Base-by-base conservation (phyloP, 1,140 invertebrate genomes). In the Danaus melanippus region DNA sequence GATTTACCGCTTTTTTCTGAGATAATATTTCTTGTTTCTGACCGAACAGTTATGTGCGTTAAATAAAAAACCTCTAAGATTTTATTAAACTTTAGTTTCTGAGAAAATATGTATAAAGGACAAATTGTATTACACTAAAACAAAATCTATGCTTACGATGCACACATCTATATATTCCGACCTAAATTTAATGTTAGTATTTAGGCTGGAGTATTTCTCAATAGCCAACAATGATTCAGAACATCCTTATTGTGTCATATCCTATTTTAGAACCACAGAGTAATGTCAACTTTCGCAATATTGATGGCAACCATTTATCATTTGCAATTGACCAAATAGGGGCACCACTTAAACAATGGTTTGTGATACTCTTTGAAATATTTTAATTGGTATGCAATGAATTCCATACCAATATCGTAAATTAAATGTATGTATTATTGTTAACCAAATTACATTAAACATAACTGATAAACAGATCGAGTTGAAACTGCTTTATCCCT, bases 201-300 rank as follows among this genome's bases (percentile, higher is more conserved):
- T 63, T 51, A 65, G 62, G 58, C 59, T 45, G 21, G 51, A 50
- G 57, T 55, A 66, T 59, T 67, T 58, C 62, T 51, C 58, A 63
- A 66, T 64, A 50, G 51, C 54, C 58, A 58, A 59, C 58, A 54
- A 69, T 74, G 69, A 71, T 57, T 72, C 65, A 75, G 11, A 50
- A 62, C 61, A 60, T 66, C 65, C 62, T 67, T 76, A 81, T 69
- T 80, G 72, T 83, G 83, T 82, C 83, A 84, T 78, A 79, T 84
- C 79, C 80, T 84, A 81, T 78, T 86, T 86, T 83, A 78, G 73
- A 64, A 60, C 65, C 59, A 61, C 59, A 58, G 56, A 55, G 58
- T 62, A 67, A 51, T 68, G 69, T 72, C 56, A 71, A 75, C 75
- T 83, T 86, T 84, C 76, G 76, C 73, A 84, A 82, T 64, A 67